phyloP scores from a whole-genome alignment of 1,140 invertebrate species.

The Anastatus disparis region DNA sequence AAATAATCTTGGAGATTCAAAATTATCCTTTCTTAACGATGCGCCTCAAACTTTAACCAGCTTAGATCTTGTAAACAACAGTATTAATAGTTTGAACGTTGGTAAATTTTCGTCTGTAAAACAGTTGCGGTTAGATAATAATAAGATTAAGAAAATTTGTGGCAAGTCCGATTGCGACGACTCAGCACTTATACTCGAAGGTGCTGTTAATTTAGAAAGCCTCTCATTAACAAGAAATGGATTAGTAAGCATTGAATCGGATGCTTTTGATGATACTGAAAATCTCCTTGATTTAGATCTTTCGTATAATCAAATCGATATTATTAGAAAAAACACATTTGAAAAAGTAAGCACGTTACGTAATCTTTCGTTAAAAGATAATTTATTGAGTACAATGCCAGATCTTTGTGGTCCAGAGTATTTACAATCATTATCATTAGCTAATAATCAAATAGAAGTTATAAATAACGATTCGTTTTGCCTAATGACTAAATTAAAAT shows the following conservation, averaged over 20 bases:
- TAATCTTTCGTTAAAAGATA: not conserved
- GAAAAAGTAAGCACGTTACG: not conserved
- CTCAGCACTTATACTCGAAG: not conserved
- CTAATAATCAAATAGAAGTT: not conserved
- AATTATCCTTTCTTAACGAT: constrained; percentile 40
- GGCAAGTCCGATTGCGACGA: not conserved
- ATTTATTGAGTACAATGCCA: constrained; percentile 8
- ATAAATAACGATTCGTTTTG: not conserved
- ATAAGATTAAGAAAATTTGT: not conserved
- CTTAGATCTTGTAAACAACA: constrained; percentile 53
- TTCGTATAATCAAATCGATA: constrained; percentile 30
- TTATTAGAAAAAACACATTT: constrained; percentile 12
- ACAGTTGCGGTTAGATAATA: not conserved
- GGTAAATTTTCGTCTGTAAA: not conserved
- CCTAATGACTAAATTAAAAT: not conserved
- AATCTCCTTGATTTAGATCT: constrained; percentile 29
- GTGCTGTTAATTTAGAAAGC: not conserved
- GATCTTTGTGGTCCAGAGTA: not conserved
- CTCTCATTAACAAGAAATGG: constrained; percentile 8
- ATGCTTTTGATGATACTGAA: constrained; percentile 14
- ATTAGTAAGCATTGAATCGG: constrained; percentile 19
- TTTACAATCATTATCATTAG: not conserved
- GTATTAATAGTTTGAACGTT: constrained; percentile 40
- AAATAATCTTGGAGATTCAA: constrained; percentile 48
- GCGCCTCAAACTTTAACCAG: constrained; percentile 46